phyloP scores from a whole-genome alignment of 2,888 invertebrate species.

The Theretra japonica region DNA sequence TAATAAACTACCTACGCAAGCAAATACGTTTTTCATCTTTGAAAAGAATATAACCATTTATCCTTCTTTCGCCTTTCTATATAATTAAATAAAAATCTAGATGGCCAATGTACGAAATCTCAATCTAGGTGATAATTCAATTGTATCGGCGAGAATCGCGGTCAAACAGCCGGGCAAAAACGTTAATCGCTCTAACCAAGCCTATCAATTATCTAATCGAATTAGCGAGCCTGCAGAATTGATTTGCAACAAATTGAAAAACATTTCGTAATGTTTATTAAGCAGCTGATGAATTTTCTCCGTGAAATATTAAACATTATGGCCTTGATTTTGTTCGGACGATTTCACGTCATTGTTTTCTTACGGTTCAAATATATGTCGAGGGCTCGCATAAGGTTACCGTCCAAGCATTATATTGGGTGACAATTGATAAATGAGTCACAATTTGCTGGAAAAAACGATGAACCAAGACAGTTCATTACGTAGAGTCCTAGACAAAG shows the following conservation, averaged over 20 bases:
- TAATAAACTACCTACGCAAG: too few species aligned
- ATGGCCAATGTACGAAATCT: not conserved
- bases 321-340: constrained; percentile 74
- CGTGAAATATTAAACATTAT: constrained; percentile 61
- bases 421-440: constrained; percentile 48
- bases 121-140: not conserved
- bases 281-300: constrained; percentile 69
- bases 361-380: constrained; percentile 80
- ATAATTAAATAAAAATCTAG: not conserved
- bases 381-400: constrained; percentile 80
- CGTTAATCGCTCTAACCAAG: constrained; percentile 22
- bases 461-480: constrained; percentile 2
- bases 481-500: not conserved
- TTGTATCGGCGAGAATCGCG: constrained; percentile 1
- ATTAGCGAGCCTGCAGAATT: constrained; percentile 46
- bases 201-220: constrained; percentile 39
- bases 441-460: constrained; percentile 8
- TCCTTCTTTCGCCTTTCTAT: not conserved
- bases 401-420: constrained; percentile 57
- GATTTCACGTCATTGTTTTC: constrained; percentile 83
- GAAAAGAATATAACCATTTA: not conserved
- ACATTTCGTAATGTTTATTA: constrained; percentile 60
- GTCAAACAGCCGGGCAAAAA: constrained; percentile 7
- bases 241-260: constrained; percentile 42
- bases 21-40: too few species aligned